phyloP scores from a whole-genome alignment of 2,113 vertebrate genomes.

The Ammodytes dubius region DNA sequence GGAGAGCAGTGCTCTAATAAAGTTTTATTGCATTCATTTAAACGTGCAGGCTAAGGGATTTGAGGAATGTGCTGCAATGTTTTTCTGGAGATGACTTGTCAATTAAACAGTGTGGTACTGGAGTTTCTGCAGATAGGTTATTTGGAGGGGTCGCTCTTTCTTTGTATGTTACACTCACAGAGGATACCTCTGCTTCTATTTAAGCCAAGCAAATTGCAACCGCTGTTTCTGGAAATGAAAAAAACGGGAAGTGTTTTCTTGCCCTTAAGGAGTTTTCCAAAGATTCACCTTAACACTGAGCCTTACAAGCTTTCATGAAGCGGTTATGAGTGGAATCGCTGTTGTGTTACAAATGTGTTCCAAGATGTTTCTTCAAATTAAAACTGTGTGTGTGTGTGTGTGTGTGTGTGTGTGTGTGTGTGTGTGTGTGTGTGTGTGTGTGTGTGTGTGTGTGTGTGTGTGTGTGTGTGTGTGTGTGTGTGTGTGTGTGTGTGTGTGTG shows the following conservation, averaged over 20 bases:
- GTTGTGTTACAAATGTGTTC: not conserved
- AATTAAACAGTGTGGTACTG: not conserved
- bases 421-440: too few relatives aligned
- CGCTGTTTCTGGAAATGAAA: slow-evolving; percentile 16
- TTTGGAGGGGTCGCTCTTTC: slow-evolving; percentile 11
- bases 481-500: too few relatives aligned
- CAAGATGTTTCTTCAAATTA: slow-evolving; percentile 15
- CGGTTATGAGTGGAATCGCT: slow-evolving; percentile 1
- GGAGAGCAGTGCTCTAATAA: slow-evolving; percentile 31
- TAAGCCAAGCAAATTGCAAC: slow-evolving; percentile 4
- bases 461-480: not conserved
- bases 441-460: not conserved
- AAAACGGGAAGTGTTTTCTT: slow-evolving; percentile 27
- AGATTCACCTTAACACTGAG: not conserved
- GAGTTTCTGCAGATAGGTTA: slow-evolving; percentile 5
- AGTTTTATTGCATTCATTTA: slow-evolving; percentile 34
- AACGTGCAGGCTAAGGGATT: slow-evolving; percentile 30
- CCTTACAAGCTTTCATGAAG: not conserved
- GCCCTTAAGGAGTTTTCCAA: slow-evolving; percentile 33
- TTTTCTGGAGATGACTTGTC: slow-evolving; percentile 11
- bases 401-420: not conserved
- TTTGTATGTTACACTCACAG: not conserved
- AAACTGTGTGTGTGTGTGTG: slow-evolving; percentile 8
- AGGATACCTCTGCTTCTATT: slow-evolving; percentile 7
- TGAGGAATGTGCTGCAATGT: slow-evolving; percentile 24